Percentiles rank a stretch among this genome's conserved stretches.
Conservation (phyloP, 1,140 invertebrate species). For the Colletes gigas region DNA sequence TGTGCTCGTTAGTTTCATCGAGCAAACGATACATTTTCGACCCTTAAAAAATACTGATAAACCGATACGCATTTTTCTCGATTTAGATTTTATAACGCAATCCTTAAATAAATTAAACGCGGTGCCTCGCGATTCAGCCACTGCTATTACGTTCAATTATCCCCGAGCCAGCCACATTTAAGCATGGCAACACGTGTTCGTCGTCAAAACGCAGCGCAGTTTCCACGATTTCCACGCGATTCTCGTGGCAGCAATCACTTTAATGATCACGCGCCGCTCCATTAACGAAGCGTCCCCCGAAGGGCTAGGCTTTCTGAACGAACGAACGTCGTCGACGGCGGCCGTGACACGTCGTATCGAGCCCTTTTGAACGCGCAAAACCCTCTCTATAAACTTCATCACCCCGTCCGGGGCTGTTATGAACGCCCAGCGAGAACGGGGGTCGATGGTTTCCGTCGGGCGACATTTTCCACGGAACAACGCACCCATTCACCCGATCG, state of each 20-base stretch:
- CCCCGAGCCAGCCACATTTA: neutral
- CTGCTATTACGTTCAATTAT: slow-evolving; percentile 11
- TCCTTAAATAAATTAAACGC: neutral
- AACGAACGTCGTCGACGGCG: neutral
- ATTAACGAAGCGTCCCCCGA: slow-evolving; percentile 33
- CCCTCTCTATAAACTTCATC: slow-evolving; percentile 18
- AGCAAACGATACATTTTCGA: too few species aligned
- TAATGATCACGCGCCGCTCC: slow-evolving; percentile 35
- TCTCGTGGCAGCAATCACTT: slow-evolving; percentile 24
- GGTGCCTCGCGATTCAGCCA: neutral
- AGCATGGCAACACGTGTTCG: neutral
- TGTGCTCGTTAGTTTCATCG: too few species aligned
- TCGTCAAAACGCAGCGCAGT: slow-evolving; percentile 1
- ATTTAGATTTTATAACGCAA: too few species aligned
- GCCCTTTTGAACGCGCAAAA: slow-evolving; percentile 19
- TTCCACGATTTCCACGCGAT: slow-evolving; percentile 12
- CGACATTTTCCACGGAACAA: slow-evolving; percentile 39
- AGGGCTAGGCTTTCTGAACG: neutral
- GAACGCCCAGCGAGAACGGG: neutral
- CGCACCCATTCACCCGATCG: slow-evolving; percentile 35
- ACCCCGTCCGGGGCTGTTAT: neutral
- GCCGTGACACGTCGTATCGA: slow-evolving; percentile 2
- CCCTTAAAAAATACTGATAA: neutral
- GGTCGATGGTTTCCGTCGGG: slow-evolving; percentile 23
- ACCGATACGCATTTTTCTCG: neutral